Evolutionary conservation across 2,888 invertebrate genomes (phyloP).

Genomic region (Germaria angustata): DNA sequence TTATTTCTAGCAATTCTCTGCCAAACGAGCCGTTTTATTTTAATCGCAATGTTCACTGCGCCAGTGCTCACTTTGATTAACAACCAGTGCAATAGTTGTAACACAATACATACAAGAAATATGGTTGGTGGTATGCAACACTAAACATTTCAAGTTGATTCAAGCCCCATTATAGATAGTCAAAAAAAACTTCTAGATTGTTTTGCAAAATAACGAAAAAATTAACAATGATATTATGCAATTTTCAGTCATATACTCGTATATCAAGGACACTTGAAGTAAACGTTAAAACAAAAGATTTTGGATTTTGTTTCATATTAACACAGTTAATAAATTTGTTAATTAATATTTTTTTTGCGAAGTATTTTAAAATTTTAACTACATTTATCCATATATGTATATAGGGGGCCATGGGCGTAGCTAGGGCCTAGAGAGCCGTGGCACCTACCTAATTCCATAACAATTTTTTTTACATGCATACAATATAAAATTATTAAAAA

Average conservation of each 20-base stretch:
- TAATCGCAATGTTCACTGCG: neutral
- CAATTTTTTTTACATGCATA: too few species aligned
- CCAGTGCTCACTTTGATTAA: conserved; percentile 21
- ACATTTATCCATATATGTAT: too few species aligned
- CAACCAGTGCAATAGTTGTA: conserved; percentile 4
- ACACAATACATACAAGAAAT: neutral
- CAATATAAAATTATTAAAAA: too few species aligned
- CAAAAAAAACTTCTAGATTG: conserved; percentile 6
- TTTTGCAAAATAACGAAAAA: neutral
- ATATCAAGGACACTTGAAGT: conserved; percentile 19
- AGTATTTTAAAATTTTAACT: neutral
- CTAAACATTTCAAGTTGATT: conserved; percentile 38
- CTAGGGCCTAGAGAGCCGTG: too few species aligned
- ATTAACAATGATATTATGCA: neutral
- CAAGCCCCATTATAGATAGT: conserved; percentile 18
- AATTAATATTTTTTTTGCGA: neutral
- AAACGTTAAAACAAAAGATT: neutral
- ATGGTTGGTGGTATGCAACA: conserved; percentile 38
- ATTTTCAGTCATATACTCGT: conserved; percentile 7
- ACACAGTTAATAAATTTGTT: neutral
- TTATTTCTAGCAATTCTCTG: conserved; percentile 25
- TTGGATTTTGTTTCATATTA: neutral
- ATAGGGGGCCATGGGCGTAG: too few species aligned
- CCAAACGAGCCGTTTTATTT: conserved; percentile 7
- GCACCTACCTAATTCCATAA: too few species aligned